Percentiles rank a stretch among this genome's conserved stretches.
Conservation (phyloP, 2,888 invertebrate genomes). For the Xylota sylvarum region DNA sequence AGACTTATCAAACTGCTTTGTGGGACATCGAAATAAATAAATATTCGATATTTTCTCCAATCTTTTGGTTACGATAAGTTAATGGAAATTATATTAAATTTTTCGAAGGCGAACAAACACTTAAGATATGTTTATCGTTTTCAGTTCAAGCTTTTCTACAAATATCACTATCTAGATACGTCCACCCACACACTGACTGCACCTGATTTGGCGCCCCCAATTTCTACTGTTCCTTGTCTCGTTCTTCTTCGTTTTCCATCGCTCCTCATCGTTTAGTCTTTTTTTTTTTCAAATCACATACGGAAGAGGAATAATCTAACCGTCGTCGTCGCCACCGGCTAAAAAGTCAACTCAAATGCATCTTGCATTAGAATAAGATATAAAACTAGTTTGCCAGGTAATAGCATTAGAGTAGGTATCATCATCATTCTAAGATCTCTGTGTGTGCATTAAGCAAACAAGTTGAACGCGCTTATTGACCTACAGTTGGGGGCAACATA, state of each 20-base stretch:
- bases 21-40: too few species aligned
- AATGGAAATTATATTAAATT: too few species aligned
- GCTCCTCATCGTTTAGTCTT: not conserved
- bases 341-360: slow-evolving; percentile 70
- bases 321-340: slow-evolving; percentile 34
- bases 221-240: slow-evolving; percentile 7
- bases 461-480: slow-evolving; percentile 77
- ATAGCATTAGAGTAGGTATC: slow-evolving; percentile 29
- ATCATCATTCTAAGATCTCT: slow-evolving; percentile 34
- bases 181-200: slow-evolving; percentile 64
- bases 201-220: slow-evolving; percentile 73
- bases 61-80: too few species aligned
- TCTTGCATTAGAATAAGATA: slow-evolving; percentile 66
- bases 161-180: slow-evolving; percentile 44
- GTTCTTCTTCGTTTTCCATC: too few species aligned
- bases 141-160: slow-evolving; percentile 9
- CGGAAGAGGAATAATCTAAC: slow-evolving; percentile 65
- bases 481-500: slow-evolving; percentile 77
- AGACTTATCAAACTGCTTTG: too few species aligned
- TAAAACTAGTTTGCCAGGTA: slow-evolving; percentile 65
- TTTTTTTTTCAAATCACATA: slow-evolving; percentile 62
- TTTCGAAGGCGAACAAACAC: not conserved
- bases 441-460: slow-evolving; percentile 65
- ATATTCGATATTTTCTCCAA: too few species aligned
- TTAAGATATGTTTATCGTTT: slow-evolving; percentile 20